Conservation (phyloP, 2,888 invertebrate species). For the Drosophila nigricruria region DNA sequence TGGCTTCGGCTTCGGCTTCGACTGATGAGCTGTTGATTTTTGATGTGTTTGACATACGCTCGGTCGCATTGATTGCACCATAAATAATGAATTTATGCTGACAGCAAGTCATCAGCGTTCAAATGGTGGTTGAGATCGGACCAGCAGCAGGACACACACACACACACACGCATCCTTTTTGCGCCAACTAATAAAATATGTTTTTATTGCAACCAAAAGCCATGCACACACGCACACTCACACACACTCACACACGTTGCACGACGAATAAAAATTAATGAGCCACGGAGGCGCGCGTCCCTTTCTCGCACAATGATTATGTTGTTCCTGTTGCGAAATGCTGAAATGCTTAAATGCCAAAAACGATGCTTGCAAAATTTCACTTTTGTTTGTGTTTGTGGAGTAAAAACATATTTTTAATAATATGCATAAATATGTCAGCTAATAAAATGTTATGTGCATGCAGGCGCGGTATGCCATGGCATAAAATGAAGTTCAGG, state of each 20-base stretch:
- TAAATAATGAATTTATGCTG: conserved; percentile 85
- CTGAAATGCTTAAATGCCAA: conserved; percentile 38
- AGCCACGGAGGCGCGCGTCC: conserved; percentile 81
- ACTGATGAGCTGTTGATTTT: conserved; percentile 80
- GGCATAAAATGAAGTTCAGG: conserved; percentile 3
- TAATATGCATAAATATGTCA: conserved; percentile 81
- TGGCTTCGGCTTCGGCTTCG: no score
- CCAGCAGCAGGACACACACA: not conserved
- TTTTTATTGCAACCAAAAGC: conserved; percentile 70
- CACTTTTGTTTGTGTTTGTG: conserved; percentile 26
- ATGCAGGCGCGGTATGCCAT: no score
- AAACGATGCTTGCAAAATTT: conserved; percentile 38
- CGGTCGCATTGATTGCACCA: conserved; percentile 85
- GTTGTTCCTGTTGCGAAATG: conserved; percentile 42
- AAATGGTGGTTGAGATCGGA: conserved; percentile 52
- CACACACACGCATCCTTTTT: conserved; percentile 55
- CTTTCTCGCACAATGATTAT: conserved; percentile 31
- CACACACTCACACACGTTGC: conserved; percentile 43
- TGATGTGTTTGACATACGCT: conserved; percentile 86
- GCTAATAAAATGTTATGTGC: conserved; percentile 63
- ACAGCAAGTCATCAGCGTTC: conserved; percentile 80
- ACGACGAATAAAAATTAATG: conserved; percentile 82
- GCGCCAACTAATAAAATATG: conserved; percentile 82
- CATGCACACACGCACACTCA: conserved; percentile 31
- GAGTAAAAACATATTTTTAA: conserved; percentile 66